phyloP scores from a whole-genome alignment of 2,797 vertebrate species.

The Artibeus jamaicensis region DNA sequence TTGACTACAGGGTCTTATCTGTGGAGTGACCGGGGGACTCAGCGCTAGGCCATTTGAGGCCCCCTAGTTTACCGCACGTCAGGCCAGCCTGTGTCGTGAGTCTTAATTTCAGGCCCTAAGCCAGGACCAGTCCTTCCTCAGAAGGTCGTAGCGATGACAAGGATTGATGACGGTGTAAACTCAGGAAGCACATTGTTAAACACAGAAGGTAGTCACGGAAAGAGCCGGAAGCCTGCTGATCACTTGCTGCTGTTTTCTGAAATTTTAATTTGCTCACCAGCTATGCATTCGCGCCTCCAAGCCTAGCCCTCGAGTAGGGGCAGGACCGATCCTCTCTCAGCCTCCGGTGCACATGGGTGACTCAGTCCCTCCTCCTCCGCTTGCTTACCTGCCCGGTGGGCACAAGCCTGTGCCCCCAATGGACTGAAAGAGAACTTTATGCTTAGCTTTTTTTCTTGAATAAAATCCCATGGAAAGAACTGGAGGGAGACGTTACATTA shows the following conservation, averaged over 20 bases:
- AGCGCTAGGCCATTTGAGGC: neutral
- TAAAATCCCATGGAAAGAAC: neutral
- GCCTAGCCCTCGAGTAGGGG: neutral
- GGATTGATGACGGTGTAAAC: fast-evolving
- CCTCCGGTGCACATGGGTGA: neutral
- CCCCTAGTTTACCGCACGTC: neutral
- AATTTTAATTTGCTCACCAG: neutral
- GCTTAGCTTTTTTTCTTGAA: neutral
- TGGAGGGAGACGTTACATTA: neutral
- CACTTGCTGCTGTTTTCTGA: neutral
- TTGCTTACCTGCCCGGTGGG: too few species aligned
- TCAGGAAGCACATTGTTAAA: fast-evolving
- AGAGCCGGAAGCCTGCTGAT: neutral
- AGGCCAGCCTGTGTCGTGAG: fast-evolving
- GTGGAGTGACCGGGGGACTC: fast-evolving
- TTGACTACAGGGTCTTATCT: neutral
- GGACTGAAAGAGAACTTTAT: neutral
- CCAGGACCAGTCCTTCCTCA: neutral
- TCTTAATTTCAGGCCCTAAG: neutral
- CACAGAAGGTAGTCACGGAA: fast-evolving
- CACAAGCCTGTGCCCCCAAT: neutral
- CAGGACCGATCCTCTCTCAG: neutral
- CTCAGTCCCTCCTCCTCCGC: too few species aligned
- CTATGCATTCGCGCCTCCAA: neutral
- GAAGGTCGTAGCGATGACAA: neutral